Evolutionary conservation across 2,113 vertebrate species (phyloP), one percentile per base, ranked within the genome.

Genomic region (Atherinomorus stipes): DNA sequence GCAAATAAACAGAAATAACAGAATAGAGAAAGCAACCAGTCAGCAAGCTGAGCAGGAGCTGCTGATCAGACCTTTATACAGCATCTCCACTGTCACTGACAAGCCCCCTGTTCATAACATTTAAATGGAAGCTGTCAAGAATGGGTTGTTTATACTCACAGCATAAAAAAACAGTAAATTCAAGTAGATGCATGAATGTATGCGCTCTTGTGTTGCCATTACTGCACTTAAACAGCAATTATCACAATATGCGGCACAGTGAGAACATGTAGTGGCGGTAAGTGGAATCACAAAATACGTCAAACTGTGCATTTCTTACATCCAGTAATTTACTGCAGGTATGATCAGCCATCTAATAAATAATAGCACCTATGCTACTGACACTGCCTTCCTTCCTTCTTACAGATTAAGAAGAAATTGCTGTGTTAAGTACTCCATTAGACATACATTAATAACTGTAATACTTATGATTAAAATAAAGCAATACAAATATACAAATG

Each of bases 71-170:
- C 71, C 74, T 47, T 31, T 49, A 47, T 49, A 38, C 31, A 67
- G 53, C 63, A 53, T 76, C 59, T 65, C 61, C 50, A 21, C 71
- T 31, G n/a, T 69, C 78, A 74, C 64, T 45, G 71, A 68, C 51
- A 12, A 40, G 19, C 34, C 26, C 45, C 37, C 28, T 63, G 62
- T 89, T 72, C 76, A 81, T 81, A 60, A 62, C 65, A 65, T 66
- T 80, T 74, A 80, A 87, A 88, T 37, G 11, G 50, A 54, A 56
- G 54, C 64, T 60, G 85, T 90, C 80, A 66, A 88, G 75, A 74
- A 69, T 22, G 67, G 53, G 62, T 85, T 72, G 52, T 71, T 81
- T 67, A 34, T 34, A 70, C 52, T 75, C 42, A 6, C 37, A 42
- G 23, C 7, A 57, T 56, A 61, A 73, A 37, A 65, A 31, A 57